phyloP scores from a whole-genome alignment of 2,113 vertebrate genomes.

The Megalops atlanticus region DNA sequence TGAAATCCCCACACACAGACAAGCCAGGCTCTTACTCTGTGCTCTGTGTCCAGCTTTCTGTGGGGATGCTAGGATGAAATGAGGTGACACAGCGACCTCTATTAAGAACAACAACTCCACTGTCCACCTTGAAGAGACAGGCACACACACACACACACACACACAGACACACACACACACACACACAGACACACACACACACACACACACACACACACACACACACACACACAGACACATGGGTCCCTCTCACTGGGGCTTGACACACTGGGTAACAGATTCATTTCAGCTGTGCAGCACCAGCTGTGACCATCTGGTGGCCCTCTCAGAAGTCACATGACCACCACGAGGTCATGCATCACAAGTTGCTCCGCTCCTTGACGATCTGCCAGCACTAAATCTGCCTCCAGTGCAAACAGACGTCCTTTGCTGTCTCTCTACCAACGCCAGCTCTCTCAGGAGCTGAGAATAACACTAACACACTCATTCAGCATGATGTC shows the following conservation, averaged over 20 bases:
- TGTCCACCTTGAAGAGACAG: neutral
- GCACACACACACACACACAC: neutral
- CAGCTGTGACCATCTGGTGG: slow-evolving; percentile 19
- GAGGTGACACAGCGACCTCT: no score
- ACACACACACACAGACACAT: neutral
- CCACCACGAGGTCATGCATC: neutral
- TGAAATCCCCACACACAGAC: no score
- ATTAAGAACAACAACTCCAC: no score
- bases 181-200: neutral
- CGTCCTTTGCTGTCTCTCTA: neutral
- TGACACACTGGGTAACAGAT: neutral
- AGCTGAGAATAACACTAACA: neutral
- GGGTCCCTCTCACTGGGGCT: neutral
- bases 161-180: neutral
- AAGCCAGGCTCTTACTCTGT: no score
- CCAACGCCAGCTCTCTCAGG: neutral
- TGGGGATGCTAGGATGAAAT: no score
- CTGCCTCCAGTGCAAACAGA: slow-evolving; percentile 1
- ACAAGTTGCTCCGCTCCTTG: neutral
- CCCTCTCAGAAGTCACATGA: neutral
- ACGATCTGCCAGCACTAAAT: neutral
- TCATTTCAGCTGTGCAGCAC: neutral
- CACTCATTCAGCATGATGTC: neutral
- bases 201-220: neutral
- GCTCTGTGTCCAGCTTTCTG: no score